Conservation (phyloP, 2,797 vertebrate species). For the Coregonus ussuriensis region DNA sequence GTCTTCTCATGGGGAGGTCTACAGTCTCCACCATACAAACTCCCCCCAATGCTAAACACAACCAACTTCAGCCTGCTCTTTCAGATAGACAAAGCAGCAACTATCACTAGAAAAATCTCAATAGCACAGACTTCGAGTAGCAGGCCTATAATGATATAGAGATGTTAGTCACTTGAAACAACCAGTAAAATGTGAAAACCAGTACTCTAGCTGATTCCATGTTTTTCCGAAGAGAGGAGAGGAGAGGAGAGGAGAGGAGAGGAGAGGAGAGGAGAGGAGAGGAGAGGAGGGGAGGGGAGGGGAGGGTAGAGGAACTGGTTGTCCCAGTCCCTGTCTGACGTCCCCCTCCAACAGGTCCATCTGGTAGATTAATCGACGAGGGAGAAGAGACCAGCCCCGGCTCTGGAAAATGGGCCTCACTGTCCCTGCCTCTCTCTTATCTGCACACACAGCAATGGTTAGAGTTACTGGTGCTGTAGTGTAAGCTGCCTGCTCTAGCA, state of each 20-base stretch:
- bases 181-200: not conserved
- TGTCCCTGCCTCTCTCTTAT: conserved; percentile 32
- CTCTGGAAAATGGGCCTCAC: conserved; percentile 44
- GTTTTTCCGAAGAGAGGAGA: not conserved
- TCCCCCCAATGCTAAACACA: not conserved
- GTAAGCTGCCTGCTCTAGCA: conserved; percentile 12
- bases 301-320: conserved; percentile 54
- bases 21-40: conserved; percentile 6
- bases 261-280: too few relatives aligned
- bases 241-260: too few relatives aligned
- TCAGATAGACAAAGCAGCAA: not conserved
- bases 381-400: conserved; percentile 30
- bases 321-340: conserved; percentile 63
- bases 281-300: not conserved
- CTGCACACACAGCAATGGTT: conserved; percentile 35
- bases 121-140: not conserved
- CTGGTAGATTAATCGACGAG: conserved; percentile 70
- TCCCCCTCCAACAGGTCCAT: conserved; percentile 62
- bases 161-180: not conserved
- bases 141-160: not conserved
- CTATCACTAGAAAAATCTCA: not conserved
- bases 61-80: not conserved
- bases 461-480: conserved; percentile 22
- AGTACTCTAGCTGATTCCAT: not conserved
- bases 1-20: conserved; percentile 12